phyloP scores from a whole-genome alignment of 2,888 invertebrate species.

The Hirudinaria manillensis region DNA sequence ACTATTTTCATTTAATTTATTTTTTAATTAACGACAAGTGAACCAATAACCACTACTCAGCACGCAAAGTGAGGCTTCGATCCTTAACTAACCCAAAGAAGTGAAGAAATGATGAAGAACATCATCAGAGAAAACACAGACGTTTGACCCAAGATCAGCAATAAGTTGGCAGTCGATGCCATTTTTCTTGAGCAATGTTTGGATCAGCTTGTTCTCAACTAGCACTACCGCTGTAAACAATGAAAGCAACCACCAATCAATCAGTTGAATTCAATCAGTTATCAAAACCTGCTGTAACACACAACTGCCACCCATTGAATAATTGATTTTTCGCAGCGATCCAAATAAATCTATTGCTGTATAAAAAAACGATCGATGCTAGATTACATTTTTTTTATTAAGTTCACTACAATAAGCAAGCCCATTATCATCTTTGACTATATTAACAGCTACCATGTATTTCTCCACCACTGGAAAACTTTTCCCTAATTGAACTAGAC shows the following conservation, averaged over 20 bases:
- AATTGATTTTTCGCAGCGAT: too few species aligned
- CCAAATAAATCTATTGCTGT: too few species aligned
- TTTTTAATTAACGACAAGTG: neutral
- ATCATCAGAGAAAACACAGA: constrained; percentile 17
- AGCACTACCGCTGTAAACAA: constrained; percentile 7
- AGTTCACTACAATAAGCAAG: too few species aligned
- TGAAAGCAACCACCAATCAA: too few species aligned
- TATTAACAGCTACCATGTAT: neutral
- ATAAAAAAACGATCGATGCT: too few species aligned
- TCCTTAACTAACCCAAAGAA: constrained; percentile 15
- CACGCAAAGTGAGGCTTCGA: neutral
- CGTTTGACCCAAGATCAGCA: neutral
- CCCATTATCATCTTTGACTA: too few species aligned
- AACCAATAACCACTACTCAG: neutral
- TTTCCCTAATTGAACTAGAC: neutral
- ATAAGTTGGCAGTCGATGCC: constrained; percentile 12
- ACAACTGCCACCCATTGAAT: too few species aligned
- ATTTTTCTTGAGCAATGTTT: constrained; percentile 19
- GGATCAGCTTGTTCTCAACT: neutral
- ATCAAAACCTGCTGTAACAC: too few species aligned
- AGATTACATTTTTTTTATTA: too few species aligned
- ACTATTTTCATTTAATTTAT: neutral
- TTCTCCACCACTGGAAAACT: neutral
- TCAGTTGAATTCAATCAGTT: too few species aligned
- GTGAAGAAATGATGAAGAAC: constrained; percentile 23